These are phyloP conservation scores for Caenorhabditis tropicalis DNA, from an alignment of 1,140 invertebrate species.

Conservation along the genomic window DNA sequence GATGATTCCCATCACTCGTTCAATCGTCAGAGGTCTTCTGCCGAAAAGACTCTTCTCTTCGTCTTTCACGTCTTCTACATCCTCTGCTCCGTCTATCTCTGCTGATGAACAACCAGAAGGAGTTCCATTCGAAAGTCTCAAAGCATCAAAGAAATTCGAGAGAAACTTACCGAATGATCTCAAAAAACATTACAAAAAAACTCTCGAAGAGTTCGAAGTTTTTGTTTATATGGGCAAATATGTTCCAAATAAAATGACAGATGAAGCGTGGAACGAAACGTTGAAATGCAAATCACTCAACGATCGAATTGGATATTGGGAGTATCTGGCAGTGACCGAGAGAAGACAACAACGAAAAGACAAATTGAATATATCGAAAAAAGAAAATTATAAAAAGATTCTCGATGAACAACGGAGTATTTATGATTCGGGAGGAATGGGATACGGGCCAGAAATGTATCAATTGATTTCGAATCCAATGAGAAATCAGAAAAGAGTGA, in stretches of 20 bases:
- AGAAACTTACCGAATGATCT: neutral
- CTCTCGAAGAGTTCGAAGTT: neutral
- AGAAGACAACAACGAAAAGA: neutral
- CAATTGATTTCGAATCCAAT: constrained; percentile 26
- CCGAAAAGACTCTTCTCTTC: neutral
- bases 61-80: neutral
- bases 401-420: neutral
- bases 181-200: neutral
- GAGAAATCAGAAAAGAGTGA: constrained; percentile 40
- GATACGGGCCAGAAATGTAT: constrained; percentile 51
- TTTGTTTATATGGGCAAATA: constrained; percentile 5
- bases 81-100: neutral
- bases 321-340: neutral
- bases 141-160: neutral
- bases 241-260: constrained; percentile 3
- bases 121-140: neutral
- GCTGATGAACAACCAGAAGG: neutral
- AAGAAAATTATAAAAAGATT: neutral
- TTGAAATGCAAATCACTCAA: neutral
- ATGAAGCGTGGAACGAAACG: neutral
- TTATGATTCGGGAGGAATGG: constrained; percentile 37
- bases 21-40: neutral
- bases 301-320: constrained; percentile 5
- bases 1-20: constrained; percentile 9
- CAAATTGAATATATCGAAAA: neutral